These are phyloP conservation scores for Phrynocephalus vlangalii DNA, from an alignment of 2,797 vertebrate genomes.

Conservation along the genomic window DNA sequence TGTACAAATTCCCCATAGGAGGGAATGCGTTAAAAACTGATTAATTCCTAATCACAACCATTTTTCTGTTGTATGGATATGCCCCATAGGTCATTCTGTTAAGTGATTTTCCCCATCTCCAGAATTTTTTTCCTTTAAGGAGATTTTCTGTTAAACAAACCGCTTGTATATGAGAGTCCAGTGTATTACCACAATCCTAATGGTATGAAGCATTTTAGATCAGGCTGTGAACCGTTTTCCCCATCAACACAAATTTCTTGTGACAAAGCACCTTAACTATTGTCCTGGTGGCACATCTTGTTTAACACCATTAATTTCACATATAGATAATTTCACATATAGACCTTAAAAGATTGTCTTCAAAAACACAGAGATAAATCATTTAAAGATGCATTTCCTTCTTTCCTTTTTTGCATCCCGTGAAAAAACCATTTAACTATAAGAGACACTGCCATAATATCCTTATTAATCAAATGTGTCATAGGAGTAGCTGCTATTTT, in stretches of 20 bases:
- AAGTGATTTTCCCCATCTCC: too few relatives aligned
- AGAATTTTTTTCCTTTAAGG: too few relatives aligned
- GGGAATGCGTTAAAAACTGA: too few relatives aligned
- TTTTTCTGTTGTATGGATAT: too few relatives aligned
- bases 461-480: neutral
- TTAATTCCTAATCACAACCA: too few relatives aligned
- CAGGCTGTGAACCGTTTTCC: neutral
- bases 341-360: neutral
- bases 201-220: neutral
- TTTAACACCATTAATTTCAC: neutral
- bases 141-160: too few relatives aligned
- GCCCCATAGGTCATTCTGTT: too few relatives aligned
- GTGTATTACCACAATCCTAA: neutral
- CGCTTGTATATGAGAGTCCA: too few relatives aligned
- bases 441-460: neutral
- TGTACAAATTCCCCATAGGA: too few relatives aligned
- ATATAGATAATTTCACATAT: neutral
- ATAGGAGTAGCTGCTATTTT: neutral
- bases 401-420: neutral
- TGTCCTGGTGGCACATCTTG: neutral
- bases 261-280: neutral
- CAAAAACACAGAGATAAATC: neutral
- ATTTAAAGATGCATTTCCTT: neutral
- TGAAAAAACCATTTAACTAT: neutral
- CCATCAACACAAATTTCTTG: too few relatives aligned